These are phyloP conservation scores for Cebus imitator DNA, from an alignment of 2,113 vertebrate genomes.

Conservation along the genomic window DNA sequence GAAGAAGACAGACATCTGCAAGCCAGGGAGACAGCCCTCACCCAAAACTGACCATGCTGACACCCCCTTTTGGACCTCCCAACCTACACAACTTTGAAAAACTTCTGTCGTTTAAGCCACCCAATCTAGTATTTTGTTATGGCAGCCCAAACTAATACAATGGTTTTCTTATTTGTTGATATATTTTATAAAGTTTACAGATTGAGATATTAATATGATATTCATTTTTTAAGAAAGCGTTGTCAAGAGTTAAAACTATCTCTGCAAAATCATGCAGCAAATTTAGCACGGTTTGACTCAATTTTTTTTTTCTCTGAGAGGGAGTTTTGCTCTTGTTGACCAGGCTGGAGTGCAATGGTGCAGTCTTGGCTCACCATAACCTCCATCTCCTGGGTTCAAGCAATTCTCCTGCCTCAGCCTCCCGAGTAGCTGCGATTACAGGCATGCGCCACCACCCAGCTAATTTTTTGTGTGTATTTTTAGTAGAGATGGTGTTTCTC, in stretches of 20 bases:
- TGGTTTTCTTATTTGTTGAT: slow-evolving; percentile 41
- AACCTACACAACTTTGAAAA: background rate
- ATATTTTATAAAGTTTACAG: slow-evolving; percentile 6
- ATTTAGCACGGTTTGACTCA: background rate
- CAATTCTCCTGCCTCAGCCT: too few relatives aligned
- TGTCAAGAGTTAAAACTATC: slow-evolving; percentile 28
- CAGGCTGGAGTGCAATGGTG: too few relatives aligned
- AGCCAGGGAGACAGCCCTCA: background rate
- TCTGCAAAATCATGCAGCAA: background rate
- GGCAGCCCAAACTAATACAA: background rate
- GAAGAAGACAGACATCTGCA: background rate
- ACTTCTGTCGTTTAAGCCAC: background rate
- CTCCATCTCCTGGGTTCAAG: too few relatives aligned
- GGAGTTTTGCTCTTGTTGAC: too few relatives aligned
- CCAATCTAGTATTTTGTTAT: slow-evolving; percentile 36
- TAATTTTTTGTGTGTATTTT: too few relatives aligned
- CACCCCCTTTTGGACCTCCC: background rate
- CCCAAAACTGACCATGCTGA: background rate
- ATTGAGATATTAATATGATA: slow-evolving; percentile 8
- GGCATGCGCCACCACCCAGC: too few relatives aligned
- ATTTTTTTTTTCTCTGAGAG: background rate
- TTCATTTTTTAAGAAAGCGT: slow-evolving; percentile 14
- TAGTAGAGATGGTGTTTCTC: too few relatives aligned
- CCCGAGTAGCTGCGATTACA: too few relatives aligned
- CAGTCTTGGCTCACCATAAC: too few relatives aligned